These are phyloP conservation scores for Embiotoca jacksoni DNA, from an alignment of 2,113 vertebrate species.

Conservation along the genomic window DNA sequence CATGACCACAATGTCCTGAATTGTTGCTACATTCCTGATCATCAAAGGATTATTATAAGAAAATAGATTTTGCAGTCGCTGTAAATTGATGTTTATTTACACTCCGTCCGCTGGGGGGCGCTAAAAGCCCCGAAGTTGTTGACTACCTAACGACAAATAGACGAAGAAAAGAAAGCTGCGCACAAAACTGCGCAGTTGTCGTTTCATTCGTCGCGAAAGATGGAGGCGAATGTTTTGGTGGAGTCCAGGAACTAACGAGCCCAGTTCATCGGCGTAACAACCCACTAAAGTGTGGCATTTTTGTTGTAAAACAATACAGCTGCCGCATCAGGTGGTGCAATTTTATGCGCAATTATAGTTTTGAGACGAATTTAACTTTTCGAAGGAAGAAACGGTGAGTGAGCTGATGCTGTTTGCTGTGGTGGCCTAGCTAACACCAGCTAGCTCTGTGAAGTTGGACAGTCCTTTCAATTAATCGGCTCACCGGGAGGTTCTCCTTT, in stretches of 20 bases:
- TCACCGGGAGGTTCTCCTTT: not conserved
- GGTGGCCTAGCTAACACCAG: conserved; percentile 64
- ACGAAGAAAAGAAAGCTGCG: conserved; percentile 56
- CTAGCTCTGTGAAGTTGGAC: conserved; percentile 42
- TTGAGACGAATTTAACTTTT: not conserved
- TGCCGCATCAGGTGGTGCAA: not conserved
- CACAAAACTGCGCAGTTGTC: conserved; percentile 61
- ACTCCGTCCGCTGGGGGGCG: not conserved
- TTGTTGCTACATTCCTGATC: no score
- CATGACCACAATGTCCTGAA: no score
- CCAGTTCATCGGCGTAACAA: not conserved
- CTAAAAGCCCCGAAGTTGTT: not conserved
- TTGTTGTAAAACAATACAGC: not conserved
- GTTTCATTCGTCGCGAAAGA: conserved; percentile 25
- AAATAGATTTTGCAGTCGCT: not conserved
- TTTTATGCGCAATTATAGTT: not conserved
- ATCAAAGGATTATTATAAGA: not conserved
- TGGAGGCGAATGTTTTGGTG: conserved; percentile 75
- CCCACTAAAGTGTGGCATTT: not conserved
- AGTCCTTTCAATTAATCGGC: conserved; percentile 21
- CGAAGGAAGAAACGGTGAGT: not conserved
- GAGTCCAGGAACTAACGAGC: conserved; percentile 33
- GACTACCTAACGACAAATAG: not conserved
- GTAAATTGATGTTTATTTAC: not conserved
- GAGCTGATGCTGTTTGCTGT: not conserved